These are phyloP conservation scores for Chrysogorgia sp. DNA, from an alignment of 92 coral and sea anemone genomes.

Conservation along the genomic window DNA sequence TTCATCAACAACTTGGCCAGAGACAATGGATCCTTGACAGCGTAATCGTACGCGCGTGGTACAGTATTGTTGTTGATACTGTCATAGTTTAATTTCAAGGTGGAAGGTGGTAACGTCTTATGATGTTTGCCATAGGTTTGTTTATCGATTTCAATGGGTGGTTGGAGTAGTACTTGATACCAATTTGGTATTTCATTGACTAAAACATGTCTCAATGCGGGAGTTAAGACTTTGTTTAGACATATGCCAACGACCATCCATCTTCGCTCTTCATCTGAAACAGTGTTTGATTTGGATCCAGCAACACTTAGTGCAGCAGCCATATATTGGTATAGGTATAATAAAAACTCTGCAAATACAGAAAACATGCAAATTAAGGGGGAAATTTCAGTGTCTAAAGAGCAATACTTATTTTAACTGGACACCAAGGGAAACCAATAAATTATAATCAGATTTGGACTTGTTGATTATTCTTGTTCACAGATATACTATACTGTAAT, in stretches of 20 bases:
- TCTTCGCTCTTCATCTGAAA: constrained; percentile 54
- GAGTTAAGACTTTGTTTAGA: constrained; percentile 56
- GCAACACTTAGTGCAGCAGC: constrained; percentile 5
- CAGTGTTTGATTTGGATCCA: neutral
- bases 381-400: too few relatives aligned
- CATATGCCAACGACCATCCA: constrained; percentile 63
- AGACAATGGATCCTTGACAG: constrained; percentile 65
- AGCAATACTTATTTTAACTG: too few relatives aligned
- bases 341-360: too few relatives aligned
- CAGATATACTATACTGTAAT: too few relatives aligned
- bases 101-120: constrained; percentile 32
- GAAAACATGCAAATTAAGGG: too few relatives aligned
- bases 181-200: too few relatives aligned
- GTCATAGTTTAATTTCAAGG: constrained; percentile 61
- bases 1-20: constrained; percentile 75
- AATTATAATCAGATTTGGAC: too few relatives aligned
- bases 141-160: constrained; percentile 22
- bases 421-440: too few relatives aligned
- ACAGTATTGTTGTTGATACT: constrained; percentile 74
- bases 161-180: too few relatives aligned
- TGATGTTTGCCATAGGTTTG: constrained; percentile 10
- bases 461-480: too few relatives aligned
- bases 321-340: too few relatives aligned
- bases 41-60: constrained; percentile 66
- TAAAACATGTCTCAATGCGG: constrained; percentile 30